A percentile compares a stretch with the other conserved stretches of the same genome.
Conservation (phyloP, 2,797 vertebrate genomes). For the Danio kyathit region DNA sequence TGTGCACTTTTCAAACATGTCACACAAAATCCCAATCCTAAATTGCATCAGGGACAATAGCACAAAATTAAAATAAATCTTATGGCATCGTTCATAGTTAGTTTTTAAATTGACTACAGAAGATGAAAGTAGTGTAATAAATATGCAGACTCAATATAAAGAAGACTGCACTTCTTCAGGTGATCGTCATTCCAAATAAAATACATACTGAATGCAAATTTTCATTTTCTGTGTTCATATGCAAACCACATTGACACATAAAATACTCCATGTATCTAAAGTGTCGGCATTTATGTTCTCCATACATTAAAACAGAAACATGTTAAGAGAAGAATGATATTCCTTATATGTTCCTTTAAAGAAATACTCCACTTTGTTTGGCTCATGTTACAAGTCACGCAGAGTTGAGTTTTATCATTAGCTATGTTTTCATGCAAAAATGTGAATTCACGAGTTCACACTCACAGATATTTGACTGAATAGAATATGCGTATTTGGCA, state of each 20-base stretch:
- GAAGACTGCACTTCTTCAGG: background rate
- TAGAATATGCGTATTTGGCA: no score
- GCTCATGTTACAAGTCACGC: no score
- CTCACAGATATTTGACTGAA: no score
- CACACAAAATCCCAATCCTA: constrained; percentile 24
- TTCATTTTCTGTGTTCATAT: constrained; percentile 45
- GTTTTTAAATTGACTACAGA: constrained; percentile 17
- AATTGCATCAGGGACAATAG: constrained; percentile 41
- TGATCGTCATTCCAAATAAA: constrained; percentile 26
- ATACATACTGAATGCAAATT: constrained; percentile 7
- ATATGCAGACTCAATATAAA: constrained; percentile 6
- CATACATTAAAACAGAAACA: constrained; percentile 68
- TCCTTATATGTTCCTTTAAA: no score
- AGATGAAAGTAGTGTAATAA: background rate
- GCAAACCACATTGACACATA: constrained; percentile 36
- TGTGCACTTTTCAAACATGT: constrained; percentile 35
- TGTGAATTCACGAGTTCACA: no score
- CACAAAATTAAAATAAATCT: constrained; percentile 1
- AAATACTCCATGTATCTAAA: constrained; percentile 65
- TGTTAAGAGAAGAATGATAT: constrained; percentile 24
- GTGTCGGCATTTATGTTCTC: constrained; percentile 66
- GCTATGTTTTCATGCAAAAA: no score
- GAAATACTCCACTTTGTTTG: no score
- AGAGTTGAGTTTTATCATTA: no score
- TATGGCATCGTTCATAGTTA: background rate